phyloP scores from a whole-genome alignment of 2,113 vertebrate species.

The Podarcis cretensis region DNA sequence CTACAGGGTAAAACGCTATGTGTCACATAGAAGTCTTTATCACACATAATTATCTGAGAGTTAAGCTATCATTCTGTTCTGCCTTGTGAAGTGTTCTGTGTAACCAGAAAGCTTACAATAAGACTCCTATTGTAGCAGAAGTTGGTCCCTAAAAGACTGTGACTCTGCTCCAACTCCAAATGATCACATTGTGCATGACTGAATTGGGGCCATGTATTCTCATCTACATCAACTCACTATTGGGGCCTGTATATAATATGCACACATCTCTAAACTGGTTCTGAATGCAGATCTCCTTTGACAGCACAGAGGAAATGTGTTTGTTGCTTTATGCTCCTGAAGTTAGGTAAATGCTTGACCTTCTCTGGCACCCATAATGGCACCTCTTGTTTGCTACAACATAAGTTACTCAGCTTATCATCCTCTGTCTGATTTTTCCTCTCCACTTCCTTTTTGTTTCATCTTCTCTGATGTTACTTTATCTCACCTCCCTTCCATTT shows the following conservation, averaged over 20 bases:
- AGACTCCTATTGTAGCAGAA: background rate
- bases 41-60: background rate
- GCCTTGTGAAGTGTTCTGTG: background rate
- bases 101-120: background rate
- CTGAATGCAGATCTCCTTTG: background rate
- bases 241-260: background rate
- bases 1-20: background rate
- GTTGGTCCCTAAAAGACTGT: background rate
- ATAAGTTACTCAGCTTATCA: background rate
- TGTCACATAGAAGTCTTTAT: background rate
- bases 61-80: background rate
- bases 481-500: background rate
- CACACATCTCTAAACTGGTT: background rate
- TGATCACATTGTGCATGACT: background rate
- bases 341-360: background rate
- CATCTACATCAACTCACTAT: background rate
- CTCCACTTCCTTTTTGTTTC: background rate
- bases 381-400: background rate
- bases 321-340: background rate
- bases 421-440: background rate
- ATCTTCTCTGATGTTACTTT: background rate
- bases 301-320: too few species aligned
- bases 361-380: background rate
- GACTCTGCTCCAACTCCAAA: background rate
- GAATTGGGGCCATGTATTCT: background rate